phyloP scores from a whole-genome alignment of 2,113 vertebrate genomes.

The Mungos mungo region DNA sequence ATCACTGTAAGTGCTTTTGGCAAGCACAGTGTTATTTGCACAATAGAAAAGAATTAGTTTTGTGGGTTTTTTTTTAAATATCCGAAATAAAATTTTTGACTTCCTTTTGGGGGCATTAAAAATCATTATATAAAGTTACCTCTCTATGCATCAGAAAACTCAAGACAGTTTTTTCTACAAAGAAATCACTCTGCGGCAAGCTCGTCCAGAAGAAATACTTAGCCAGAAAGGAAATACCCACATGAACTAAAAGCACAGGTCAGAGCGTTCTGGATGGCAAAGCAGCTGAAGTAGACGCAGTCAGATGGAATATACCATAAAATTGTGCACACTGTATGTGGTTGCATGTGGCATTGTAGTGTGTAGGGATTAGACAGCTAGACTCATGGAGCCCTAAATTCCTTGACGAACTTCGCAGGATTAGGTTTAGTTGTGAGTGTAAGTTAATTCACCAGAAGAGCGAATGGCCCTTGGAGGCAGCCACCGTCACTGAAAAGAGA shows the following conservation, averaged over 20 bases:
- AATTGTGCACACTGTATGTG: background rate
- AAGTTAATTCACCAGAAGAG: constrained; percentile 41
- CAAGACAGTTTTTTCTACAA: background rate
- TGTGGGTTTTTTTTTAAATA: background rate
- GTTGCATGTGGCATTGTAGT: background rate
- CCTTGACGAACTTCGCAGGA: background rate
- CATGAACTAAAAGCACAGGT: background rate
- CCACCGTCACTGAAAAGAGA: background rate
- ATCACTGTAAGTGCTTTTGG: background rate
- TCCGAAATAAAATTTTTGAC: background rate
- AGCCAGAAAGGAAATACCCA: background rate
- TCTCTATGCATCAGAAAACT: background rate
- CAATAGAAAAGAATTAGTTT: background rate
- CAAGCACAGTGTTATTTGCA: background rate
- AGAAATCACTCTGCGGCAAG: background rate
- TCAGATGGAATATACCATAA: background rate
- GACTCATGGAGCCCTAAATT: background rate
- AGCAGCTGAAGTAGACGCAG: background rate
- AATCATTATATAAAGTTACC: background rate
- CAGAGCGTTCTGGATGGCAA: background rate
- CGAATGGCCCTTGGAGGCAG: constrained; percentile 7
- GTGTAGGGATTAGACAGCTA: background rate
- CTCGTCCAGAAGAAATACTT: background rate
- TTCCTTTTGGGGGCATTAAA: background rate
- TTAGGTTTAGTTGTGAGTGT: background rate